Base-by-base conservation (phyloP, 2,888 invertebrate genomes). In the Parapristionchus giblindavisi region DNA sequence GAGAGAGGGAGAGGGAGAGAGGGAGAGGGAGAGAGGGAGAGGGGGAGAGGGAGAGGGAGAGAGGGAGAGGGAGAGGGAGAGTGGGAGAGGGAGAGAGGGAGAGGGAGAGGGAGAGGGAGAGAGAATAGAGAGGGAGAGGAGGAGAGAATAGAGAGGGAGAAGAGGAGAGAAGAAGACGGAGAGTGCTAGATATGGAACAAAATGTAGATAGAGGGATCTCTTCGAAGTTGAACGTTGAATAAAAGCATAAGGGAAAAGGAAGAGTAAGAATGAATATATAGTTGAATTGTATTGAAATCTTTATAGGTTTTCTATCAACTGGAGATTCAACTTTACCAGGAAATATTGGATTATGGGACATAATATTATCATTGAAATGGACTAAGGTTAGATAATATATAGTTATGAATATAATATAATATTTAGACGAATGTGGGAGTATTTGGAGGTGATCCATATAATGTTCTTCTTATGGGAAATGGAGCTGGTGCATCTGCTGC, bases 401-500 rank as follows among this genome's bases (percentile, higher is more conserved):
- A 43, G 8, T 43, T 8, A 54, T 54, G 56, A 54, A 54, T 14
- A 54, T 6, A 27, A 14, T 40, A 8, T n/a, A 8, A n/a, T 48
- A 68, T 81, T 56, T 66, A 82, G 81, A 75, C 78, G 65, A 84
- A 84, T 48, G 85, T 85, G 27, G 84, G 79, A 54, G 86, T 86
- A 0, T 87, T 87, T 71, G 87, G 87, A 11, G 87, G 87, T 36
- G 87, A 87, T 79, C 85, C 86, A 4, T 76, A 82, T 36, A 87
- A 86, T 54, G 79, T 86, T 36, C 72, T 85, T 6, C 73, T 86
- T 54, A 85, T 87, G 85, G 88, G 88, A n/a, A 83, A 86, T 36
- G 88, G 88, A 5, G 81, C 83, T 6, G 88, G 88, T 34, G 88
- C 88, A 3, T 78, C 87, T 2, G 79, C 85, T 14, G 88, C 87